These are phyloP conservation scores for Patiria miniata DNA, from an alignment of 35 echinoderm and acorn worm species.

Conservation along the genomic window DNA sequence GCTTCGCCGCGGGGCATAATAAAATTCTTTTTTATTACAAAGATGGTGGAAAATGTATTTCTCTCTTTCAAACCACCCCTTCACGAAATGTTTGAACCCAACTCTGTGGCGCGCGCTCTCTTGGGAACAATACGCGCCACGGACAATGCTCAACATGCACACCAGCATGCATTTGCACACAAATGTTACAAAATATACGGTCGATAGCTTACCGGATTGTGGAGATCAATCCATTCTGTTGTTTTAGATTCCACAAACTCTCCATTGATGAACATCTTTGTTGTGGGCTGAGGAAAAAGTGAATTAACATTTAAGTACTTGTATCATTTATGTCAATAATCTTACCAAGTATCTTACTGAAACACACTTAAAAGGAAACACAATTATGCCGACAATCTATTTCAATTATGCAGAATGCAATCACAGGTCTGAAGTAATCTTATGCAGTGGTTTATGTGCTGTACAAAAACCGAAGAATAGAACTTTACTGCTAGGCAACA, in stretches of 20 bases:
- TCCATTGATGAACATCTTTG: slow-evolving; percentile 92
- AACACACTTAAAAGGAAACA: neutral
- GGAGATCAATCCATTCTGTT: slow-evolving; percentile 98
- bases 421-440: neutral
- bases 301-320: too few species aligned
- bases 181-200: too few species aligned
- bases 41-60: too few species aligned
- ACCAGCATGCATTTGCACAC: too few species aligned
- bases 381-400: neutral
- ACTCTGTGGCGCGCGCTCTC: too few species aligned
- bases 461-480: neutral
- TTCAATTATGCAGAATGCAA: neutral
- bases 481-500: neutral
- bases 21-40: too few species aligned
- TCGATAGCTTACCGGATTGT: slow-evolving; percentile 98
- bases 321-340: too few species aligned
- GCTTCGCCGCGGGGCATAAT: too few species aligned
- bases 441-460: neutral
- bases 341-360: neutral
- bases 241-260: slow-evolving; percentile 94
- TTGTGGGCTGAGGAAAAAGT: slow-evolving; percentile 63
- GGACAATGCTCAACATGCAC: too few species aligned
- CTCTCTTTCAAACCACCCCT: too few species aligned
- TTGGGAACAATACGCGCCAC: too few species aligned
- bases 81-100: too few species aligned